Percentiles rank a stretch among this genome's conserved stretches.
Evolutionary conservation across 2,797 vertebrate genomes (phyloP).

Genomic region (Dromococcyx pavoninus): DNA sequence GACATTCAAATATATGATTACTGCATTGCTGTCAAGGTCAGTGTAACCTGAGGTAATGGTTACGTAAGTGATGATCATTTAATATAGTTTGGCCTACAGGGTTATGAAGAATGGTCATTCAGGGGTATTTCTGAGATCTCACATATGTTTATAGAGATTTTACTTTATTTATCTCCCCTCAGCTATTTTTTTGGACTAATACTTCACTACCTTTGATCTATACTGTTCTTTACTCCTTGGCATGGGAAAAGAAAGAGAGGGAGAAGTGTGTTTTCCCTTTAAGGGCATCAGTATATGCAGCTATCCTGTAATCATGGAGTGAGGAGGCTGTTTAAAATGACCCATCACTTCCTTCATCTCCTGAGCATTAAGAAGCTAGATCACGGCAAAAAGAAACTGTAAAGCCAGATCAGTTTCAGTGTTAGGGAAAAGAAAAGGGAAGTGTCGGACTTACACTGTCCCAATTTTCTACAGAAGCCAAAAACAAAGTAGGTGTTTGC

Average conservation of each 20-base stretch:
- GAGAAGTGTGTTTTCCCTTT: not conserved
- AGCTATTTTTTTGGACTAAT: not conserved
- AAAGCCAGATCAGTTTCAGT: not conserved
- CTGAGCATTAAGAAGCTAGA: not conserved
- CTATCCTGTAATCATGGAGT: not conserved
- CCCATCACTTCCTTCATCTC: not conserved
- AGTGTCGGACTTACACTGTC: not conserved
- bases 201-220: not conserved
- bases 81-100: not conserved
- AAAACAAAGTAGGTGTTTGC: not conserved
- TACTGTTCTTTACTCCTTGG: not conserved
- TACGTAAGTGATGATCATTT: conserved; percentile 16
- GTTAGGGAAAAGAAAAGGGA: not conserved
- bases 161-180: not conserved
- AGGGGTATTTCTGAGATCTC: not conserved
- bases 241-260: not conserved
- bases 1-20: conserved; percentile 19
- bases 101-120: not conserved
- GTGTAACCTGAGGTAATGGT: conserved; percentile 30
- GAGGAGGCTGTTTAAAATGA: not conserved
- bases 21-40: conserved; percentile 13
- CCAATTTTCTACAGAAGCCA: not conserved
- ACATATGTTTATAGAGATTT: not conserved
- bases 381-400: not conserved
- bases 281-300: not conserved